phyloP scores from a whole-genome alignment of 2,888 invertebrate species.

The Tricholauxania praeusta region DNA sequence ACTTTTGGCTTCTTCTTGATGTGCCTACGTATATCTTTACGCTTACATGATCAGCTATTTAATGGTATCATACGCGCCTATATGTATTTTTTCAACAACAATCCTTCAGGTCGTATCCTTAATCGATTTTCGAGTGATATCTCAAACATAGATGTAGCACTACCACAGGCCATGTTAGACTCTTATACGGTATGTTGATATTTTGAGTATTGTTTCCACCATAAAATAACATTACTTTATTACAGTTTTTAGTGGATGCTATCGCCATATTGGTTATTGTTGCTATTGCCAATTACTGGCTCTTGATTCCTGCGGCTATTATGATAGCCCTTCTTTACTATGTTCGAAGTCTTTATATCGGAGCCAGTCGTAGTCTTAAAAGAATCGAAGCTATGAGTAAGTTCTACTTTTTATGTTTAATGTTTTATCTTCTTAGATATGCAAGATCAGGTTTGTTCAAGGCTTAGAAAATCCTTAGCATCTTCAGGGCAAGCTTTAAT shows the following conservation, averaged over 20 bases:
- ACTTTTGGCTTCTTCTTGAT: slow-evolving; percentile 76
- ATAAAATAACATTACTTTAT: neutral
- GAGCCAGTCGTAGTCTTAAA: slow-evolving; percentile 71
- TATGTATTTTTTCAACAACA: slow-evolving; percentile 83
- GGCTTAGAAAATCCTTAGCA: too few relatives aligned
- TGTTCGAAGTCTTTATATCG: slow-evolving; percentile 70
- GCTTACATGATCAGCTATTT: slow-evolving; percentile 84
- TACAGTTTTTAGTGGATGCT: slow-evolving; percentile 62
- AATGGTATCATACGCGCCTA: slow-evolving; percentile 77
- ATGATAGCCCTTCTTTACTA: slow-evolving; percentile 73
- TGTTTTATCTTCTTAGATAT: neutral
- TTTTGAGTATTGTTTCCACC: neutral
- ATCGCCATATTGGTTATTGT: slow-evolving; percentile 73
- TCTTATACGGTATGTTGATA: slow-evolving; percentile 70
- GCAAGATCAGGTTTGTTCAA: too few relatives aligned
- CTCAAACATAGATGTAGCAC: slow-evolving; percentile 73
- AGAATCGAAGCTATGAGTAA: slow-evolving; percentile 64
- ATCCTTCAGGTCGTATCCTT: slow-evolving; percentile 75
- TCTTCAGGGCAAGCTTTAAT: too few relatives aligned
- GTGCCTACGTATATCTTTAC: slow-evolving; percentile 81
- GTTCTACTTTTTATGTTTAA: slow-evolving; percentile 31
- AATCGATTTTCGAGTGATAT: slow-evolving; percentile 83
- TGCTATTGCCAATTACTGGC: slow-evolving; percentile 73
- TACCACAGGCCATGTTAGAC: slow-evolving; percentile 73
- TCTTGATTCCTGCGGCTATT: slow-evolving; percentile 73